Percentiles rank a stretch among this genome's conserved stretches.
Conservation (phyloP, 2,113 vertebrate species). For the Spea multiplicata region DNA sequence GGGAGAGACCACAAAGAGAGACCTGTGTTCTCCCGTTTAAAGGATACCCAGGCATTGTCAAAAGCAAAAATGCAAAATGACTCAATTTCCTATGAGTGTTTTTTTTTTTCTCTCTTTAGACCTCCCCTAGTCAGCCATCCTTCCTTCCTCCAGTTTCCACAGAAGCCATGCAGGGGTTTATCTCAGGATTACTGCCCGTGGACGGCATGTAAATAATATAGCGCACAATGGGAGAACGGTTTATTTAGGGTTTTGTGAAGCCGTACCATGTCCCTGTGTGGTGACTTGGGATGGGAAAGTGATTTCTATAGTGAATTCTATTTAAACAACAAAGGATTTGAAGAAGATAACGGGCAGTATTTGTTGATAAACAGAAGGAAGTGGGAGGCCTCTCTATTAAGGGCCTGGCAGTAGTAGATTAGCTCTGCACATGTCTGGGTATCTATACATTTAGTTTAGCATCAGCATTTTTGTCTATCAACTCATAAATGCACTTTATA, state of each 20-base stretch:
- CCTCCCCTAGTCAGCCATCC: neutral
- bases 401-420: neutral
- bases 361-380: constrained; percentile 10
- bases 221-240: neutral
- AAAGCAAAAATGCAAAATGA: neutral
- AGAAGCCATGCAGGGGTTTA: constrained; percentile 10
- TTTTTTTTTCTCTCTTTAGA: neutral
- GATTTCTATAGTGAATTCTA: neutral
- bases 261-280: neutral
- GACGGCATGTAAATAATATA: neutral
- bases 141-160: neutral
- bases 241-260: neutral
- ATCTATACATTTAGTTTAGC: too few relatives aligned
- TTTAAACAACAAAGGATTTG: neutral
- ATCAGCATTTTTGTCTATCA: too few relatives aligned
- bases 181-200: neutral
- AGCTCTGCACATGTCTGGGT: too few relatives aligned
- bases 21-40: neutral
- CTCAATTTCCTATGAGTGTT: neutral
- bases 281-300: neutral
- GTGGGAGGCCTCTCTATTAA: neutral
- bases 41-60: neutral
- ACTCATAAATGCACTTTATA: too few relatives aligned
- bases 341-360: neutral
- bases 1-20: neutral